Percentiles rank a stretch among this genome's conserved stretches.
Conservation (phyloP, 2,113 vertebrate genomes). For the Candoia aspera region DNA sequence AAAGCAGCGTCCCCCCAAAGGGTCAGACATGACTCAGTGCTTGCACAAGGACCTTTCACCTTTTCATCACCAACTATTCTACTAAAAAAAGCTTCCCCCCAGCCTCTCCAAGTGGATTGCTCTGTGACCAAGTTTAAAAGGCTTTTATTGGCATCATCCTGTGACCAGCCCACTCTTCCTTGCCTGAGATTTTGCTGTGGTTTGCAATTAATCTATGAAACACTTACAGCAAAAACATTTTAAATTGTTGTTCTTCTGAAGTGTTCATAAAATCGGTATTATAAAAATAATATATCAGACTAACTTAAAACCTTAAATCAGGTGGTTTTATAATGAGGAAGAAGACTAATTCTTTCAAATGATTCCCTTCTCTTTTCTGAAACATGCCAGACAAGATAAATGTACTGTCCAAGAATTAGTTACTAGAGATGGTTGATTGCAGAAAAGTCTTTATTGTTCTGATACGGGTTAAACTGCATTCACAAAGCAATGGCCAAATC, state of each 20-base stretch:
- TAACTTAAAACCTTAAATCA: conserved; percentile 27
- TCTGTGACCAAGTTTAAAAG: background rate
- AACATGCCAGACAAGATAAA: conserved; percentile 22
- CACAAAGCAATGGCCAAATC: background rate
- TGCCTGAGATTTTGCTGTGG: conserved; percentile 15
- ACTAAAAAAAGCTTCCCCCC: background rate
- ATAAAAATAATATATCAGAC: conserved; percentile 7
- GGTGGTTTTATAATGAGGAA: conserved; percentile 37
- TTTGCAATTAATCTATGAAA: conserved; percentile 16
- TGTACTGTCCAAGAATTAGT: conserved; percentile 13
- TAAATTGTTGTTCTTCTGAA: background rate
- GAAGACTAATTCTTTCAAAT: conserved; percentile 34
- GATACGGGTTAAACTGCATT: background rate
- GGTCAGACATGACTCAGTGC: too few species aligned
- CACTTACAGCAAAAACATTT: background rate
- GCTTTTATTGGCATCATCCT: background rate
- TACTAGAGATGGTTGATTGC: conserved; percentile 24
- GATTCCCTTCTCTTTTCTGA: conserved; percentile 8
- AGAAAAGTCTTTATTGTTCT: conserved; percentile 18
- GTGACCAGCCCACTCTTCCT: background rate
- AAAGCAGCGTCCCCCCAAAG: too few species aligned
- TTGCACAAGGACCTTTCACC: too few species aligned
- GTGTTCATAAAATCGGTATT: background rate
- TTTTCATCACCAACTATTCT: too few species aligned
- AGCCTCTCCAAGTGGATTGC: background rate